Evolutionary conservation across 2,888 invertebrate species (phyloP).

Genomic region (Xestoiulus laeticollis): DNA sequence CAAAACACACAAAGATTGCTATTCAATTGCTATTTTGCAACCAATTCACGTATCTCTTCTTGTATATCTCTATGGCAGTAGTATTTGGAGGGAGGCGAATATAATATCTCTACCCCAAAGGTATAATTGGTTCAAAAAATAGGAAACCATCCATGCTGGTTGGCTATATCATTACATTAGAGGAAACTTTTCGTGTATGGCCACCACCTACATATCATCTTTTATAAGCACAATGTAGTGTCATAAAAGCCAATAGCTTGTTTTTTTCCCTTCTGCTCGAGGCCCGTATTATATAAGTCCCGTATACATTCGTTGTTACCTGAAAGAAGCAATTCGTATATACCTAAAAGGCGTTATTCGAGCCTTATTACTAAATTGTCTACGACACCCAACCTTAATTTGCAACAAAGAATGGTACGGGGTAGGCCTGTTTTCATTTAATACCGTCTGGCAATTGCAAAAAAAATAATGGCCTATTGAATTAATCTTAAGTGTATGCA

Average conservation of each 20-base stretch:
- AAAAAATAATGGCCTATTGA: conserved; percentile 8
- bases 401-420: background rate
- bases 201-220: conserved; percentile 38
- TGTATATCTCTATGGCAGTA: conserved; percentile 20
- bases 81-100: conserved; percentile 16
- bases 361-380: conserved; percentile 34
- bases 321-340: conserved; percentile 42
- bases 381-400: conserved; percentile 15
- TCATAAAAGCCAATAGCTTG: conserved; percentile 44
- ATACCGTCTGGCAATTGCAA: background rate
- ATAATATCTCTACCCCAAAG: conserved; percentile 46
- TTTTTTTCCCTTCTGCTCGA: background rate
- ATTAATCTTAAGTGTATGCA: conserved; percentile 9
- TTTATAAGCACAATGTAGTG: conserved; percentile 48
- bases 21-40: conserved; percentile 39
- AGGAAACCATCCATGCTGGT: background rate
- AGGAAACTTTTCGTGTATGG: conserved; percentile 40
- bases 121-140: conserved; percentile 45
- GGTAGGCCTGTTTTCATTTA: conserved; percentile 18
- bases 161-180: conserved; percentile 42
- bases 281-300: conserved; percentile 36
- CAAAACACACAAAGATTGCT: conserved; percentile 38
- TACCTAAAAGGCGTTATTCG: conserved; percentile 34
- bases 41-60: conserved; percentile 32
- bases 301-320: conserved; percentile 14